Base-by-base conservation (phyloP, 1,140 invertebrate genomes). In the Drosophila littoralis region DNA sequence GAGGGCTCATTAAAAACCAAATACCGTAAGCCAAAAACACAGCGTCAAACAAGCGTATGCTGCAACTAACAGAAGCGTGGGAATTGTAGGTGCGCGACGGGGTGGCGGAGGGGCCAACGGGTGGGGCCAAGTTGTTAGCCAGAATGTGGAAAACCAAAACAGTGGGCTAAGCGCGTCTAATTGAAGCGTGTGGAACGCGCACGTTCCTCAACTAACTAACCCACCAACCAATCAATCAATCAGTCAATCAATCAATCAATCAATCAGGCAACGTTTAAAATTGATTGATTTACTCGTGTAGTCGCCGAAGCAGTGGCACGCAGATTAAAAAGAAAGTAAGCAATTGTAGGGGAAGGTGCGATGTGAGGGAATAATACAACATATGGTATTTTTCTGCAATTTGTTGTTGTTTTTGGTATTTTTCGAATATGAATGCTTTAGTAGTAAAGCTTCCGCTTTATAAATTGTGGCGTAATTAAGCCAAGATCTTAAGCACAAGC, bases 1-100 rank as follows among this genome's bases (percentile, higher is more conserved):
- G 46, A 33, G 28, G 73, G 17, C 70, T 81, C 48, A 81, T 86
- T 81, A 73, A 73, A 78, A 63, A 48, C 52, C 66, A 75, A 65
- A 71, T 59, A 67, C 22, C 58, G 28, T 63, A 76, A 57, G 42
- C 35, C 40, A 38, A 59, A 63, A 68, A 67, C 51, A 46, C 48
- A 57, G 50, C 57, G 22, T 13, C 59, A 43, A 54, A 65, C 58
- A 57, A 69, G 36, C 58, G 58, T 12, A 48, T 33, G 22, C 22
- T 28, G 22, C 22, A 28, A 5, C 22, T 28, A 2, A 45, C 15
- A 70, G 33, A 46, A 48, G 13, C 57, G 70, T 71, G 68, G n/a
- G 68, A 70, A 73, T 6, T 15, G 15, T n/a, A 6, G 33, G 50
- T 32, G 13, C 1, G 35, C 13, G 17, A 32, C n/a, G 43, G 35